Conservation (phyloP, 2,113 vertebrate species). For the Felis chaus region DNA sequence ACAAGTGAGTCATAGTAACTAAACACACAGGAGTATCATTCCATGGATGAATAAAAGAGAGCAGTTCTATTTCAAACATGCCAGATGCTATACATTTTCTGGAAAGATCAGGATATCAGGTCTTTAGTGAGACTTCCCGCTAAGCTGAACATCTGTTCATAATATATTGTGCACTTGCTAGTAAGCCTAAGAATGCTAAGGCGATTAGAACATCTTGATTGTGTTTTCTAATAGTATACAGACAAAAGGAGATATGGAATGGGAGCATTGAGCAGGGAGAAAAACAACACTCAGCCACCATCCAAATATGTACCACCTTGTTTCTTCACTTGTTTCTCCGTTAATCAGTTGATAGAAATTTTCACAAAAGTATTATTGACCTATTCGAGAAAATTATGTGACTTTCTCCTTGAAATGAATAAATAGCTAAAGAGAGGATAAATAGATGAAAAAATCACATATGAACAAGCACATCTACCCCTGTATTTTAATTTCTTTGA, state of each 20-base stretch:
- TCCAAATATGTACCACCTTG: not conserved
- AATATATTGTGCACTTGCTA: constrained; percentile 76
- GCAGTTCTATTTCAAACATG: constrained; percentile 63
- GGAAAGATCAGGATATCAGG: constrained; percentile 71
- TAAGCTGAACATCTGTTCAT: constrained; percentile 78
- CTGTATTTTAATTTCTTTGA: not conserved
- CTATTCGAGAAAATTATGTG: not conserved
- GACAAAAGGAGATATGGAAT: constrained; percentile 41
- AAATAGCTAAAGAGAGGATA: not conserved
- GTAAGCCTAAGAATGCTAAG: constrained; percentile 59
- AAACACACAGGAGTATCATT: constrained; percentile 67
- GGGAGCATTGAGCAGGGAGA: not conserved
- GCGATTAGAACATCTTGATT: constrained; percentile 64
- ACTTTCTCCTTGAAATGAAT: not conserved
- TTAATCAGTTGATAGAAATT: not conserved
- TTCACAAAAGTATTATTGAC: not conserved
- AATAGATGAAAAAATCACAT: not conserved
- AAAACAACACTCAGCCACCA: not conserved
- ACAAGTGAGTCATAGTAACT: constrained; percentile 68
- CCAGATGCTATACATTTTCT: constrained; percentile 77
- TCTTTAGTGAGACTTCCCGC: constrained; percentile 71
- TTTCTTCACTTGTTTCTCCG: not conserved
- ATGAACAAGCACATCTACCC: not conserved
- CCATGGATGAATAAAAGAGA: constrained; percentile 65
- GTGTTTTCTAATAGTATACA: constrained; percentile 55